Evolutionary conservation across 2,113 vertebrate genomes (phyloP).

Genomic region (Mustelus asterias): DNA sequence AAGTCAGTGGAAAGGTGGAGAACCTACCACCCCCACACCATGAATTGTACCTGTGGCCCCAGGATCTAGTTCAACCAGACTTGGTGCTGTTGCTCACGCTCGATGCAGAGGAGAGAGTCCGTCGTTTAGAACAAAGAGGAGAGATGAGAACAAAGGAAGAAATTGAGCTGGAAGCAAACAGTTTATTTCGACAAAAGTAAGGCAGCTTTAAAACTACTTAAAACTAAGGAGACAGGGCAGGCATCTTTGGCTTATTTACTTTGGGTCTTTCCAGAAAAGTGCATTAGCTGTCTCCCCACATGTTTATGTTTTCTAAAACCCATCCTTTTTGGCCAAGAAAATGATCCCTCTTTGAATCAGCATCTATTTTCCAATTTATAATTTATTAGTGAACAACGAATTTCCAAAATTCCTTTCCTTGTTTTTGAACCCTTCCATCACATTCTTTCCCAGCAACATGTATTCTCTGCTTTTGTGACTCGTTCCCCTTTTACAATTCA

Average conservation of each 20-base stretch:
- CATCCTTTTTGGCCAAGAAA: not conserved
- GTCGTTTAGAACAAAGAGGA: conserved; percentile 66
- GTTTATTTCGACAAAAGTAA: conserved; percentile 76
- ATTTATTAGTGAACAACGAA: not conserved
- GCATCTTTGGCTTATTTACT: not conserved
- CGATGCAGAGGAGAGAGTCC: conserved; percentile 64
- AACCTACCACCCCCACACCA: conserved; percentile 68
- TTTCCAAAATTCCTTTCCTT: not conserved
- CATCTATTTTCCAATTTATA: not conserved
- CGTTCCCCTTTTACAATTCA: not conserved
- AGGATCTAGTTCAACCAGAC: conserved; percentile 73
- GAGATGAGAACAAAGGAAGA: conserved; percentile 73
- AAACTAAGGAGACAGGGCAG: not conserved
- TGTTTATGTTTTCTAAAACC: not conserved
- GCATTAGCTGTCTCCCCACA: not conserved
- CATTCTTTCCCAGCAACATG: not conserved
- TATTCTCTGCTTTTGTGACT: not conserved
- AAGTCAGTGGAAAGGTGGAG: conserved; percentile 60
- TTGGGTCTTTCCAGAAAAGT: not conserved
- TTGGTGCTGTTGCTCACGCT: conserved; percentile 77
- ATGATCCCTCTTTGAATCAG: not conserved
- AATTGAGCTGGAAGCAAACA: conserved; percentile 67
- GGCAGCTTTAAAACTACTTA: not conserved
- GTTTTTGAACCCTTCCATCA: not conserved
- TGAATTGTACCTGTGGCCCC: conserved; percentile 75